A percentile compares a stretch with the other conserved stretches of the same genome.
Conservation (phyloP, 1,140 invertebrate species). For the Hirudo medicinalis region DNA sequence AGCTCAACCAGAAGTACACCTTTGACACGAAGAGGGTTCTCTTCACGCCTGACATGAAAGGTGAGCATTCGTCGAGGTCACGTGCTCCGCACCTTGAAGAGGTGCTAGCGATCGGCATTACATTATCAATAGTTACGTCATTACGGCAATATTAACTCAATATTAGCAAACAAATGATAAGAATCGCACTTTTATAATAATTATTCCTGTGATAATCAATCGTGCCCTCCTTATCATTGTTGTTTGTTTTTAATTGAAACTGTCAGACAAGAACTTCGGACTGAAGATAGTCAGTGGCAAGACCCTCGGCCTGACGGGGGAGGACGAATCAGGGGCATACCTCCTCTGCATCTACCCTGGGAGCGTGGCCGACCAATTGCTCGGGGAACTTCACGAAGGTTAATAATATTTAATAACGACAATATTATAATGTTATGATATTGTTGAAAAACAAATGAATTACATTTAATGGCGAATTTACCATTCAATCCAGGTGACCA, state of each 20-base stretch:
- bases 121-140: not conserved
- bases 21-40: constrained; percentile 46
- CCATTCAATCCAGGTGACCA: constrained; percentile 46
- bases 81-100: not conserved
- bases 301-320: constrained; percentile 43
- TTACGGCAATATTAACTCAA: not conserved
- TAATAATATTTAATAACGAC: not conserved
- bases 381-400: constrained; percentile 52
- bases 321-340: constrained; percentile 47
- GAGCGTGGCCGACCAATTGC: constrained; percentile 46
- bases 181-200: no score
- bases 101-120: not conserved
- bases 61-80: constrained; percentile 38
- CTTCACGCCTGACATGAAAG: constrained; percentile 50
- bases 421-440: no score
- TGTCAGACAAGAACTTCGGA: constrained; percentile 44
- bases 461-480: not conserved
- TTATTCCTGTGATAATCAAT: no score
- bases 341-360: constrained; percentile 48
- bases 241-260: no score
- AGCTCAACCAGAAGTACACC: constrained; percentile 27
- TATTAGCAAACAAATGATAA: no score
- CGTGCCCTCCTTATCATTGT: no score
- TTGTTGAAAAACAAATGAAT: no score
- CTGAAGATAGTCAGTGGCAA: constrained; percentile 53